Percentiles rank a stretch among this genome's conserved stretches.
Evolutionary conservation across 2,888 invertebrate genomes (phyloP).

Genomic region (Spicauda simplicius): DNA sequence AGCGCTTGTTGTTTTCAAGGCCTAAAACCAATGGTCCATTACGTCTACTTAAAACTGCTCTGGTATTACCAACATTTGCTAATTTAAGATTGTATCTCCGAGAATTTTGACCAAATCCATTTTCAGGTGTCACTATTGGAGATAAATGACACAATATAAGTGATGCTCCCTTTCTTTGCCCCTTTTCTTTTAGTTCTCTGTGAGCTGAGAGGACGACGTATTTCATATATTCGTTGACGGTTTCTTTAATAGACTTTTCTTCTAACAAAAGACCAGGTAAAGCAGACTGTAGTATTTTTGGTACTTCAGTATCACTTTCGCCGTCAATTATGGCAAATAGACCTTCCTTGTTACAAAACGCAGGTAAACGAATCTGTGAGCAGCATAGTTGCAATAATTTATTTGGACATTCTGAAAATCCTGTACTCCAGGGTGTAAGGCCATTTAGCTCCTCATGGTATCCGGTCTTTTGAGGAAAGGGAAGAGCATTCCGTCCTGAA

Average conservation of each 20-base stretch:
- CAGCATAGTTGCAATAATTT: constrained; percentile 89
- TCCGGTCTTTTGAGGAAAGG: constrained; percentile 79
- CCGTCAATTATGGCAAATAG: constrained; percentile 94
- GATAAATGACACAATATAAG: constrained; percentile 90
- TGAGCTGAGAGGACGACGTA: constrained; percentile 93
- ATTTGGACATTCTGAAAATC: constrained; percentile 94
- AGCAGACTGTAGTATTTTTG: constrained; percentile 88
- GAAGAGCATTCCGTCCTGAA: constrained; percentile 91
- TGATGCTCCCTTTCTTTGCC: constrained; percentile 89
- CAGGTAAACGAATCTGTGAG: constrained; percentile 90
- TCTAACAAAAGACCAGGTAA: constrained; percentile 92
- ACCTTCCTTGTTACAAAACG: constrained; percentile 92
- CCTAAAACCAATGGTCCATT: constrained; percentile 88
- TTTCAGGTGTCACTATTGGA: constrained; percentile 84
- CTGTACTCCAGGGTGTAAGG: constrained; percentile 90
- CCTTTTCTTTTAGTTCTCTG: constrained; percentile 89
- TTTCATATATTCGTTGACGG: constrained; percentile 92
- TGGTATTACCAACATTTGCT: constrained; percentile 90
- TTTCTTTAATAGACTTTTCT: constrained; percentile 92
- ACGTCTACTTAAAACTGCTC: constrained; percentile 89
- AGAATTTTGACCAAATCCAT: constrained; percentile 85
- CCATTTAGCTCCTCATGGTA: constrained; percentile 84
- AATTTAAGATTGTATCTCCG: constrained; percentile 89
- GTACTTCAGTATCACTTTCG: constrained; percentile 88
- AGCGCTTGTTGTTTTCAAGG: constrained; percentile 86